These are phyloP conservation scores for Alloscopus bannaensis DNA, from an alignment of 2,888 invertebrate genomes.

Conservation along the genomic window DNA sequence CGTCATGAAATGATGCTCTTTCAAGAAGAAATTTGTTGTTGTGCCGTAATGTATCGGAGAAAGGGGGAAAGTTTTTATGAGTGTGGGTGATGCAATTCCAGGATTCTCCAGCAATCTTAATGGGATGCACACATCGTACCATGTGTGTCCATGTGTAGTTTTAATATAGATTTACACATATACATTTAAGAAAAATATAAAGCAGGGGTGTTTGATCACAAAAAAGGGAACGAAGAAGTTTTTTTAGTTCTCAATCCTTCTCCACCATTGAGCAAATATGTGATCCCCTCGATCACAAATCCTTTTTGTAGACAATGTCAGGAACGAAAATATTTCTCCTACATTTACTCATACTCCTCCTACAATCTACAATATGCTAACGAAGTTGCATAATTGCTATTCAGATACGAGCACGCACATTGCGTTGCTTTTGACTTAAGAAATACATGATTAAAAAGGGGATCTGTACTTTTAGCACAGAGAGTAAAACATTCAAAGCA, in stretches of 20 bases:
- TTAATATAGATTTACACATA: background rate
- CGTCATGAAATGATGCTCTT: too few relatives aligned
- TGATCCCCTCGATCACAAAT: background rate
- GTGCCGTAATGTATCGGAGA: too few relatives aligned
- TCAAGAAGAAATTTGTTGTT: too few relatives aligned
- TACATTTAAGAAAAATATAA: background rate
- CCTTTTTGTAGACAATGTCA: slow-evolving; percentile 36
- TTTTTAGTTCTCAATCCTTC: slow-evolving; percentile 10
- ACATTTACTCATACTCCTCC: slow-evolving; percentile 4
- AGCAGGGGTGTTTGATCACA: background rate
- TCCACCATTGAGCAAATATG: slow-evolving; percentile 38
- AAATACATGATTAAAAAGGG: slow-evolving; percentile 47
- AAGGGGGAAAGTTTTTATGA: slow-evolving; percentile 6
- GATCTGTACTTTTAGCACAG: slow-evolving; percentile 13
- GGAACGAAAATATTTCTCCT: slow-evolving; percentile 10
- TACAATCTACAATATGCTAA: slow-evolving; percentile 16
- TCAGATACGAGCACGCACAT: slow-evolving; percentile 7
- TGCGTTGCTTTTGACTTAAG: slow-evolving; percentile 2
- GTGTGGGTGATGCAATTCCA: too few relatives aligned
- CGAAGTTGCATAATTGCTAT: slow-evolving; percentile 41
- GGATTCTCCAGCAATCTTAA: slow-evolving; percentile 22
- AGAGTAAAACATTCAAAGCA: slow-evolving; percentile 11
- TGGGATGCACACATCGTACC: slow-evolving; percentile 30
- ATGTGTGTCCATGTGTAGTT: slow-evolving; percentile 25
- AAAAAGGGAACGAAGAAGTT: slow-evolving; percentile 9